Base-by-base conservation (phyloP, 2,888 invertebrate species). In the Pseudoips prasinana region DNA sequence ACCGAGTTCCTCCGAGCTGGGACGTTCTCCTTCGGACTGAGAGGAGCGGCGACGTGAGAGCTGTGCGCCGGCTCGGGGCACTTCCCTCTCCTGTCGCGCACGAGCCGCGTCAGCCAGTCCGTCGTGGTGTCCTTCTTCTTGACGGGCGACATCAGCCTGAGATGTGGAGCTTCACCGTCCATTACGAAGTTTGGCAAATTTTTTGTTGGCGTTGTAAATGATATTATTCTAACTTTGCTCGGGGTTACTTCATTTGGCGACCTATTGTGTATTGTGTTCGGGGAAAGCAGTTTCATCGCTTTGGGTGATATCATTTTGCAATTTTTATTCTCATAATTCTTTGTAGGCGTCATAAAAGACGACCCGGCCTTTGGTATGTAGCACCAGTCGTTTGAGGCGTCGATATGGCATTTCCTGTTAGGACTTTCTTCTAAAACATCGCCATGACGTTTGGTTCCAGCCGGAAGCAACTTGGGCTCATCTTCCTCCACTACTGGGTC, bases 131-230 rank as follows among this genome's bases (percentile, higher is more conserved):
- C 91, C 17, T 85, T 86, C 47, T 90, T 90, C 39, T 92, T 92
- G 17, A 90, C 90, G 0, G 95, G 94, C 0, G 95, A 94, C 88
- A 92, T 92, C 28, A 91, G 85, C 22, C 91, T 79, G 30, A 94
- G 68, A 69, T 95, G 95, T 0, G 95, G 95, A 0, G 95, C 95
- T 20, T 92, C 92, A 0, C 95, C 95, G 54, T 93, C 92, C 7
- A 92, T 51, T 0, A 94, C 94, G 58, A 90, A 96, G 78, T 96
- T 93, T 0, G 96, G 96, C 40, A 96, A 72, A 67, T 95, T 92
- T 8, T 90, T 87, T 0, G 94, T 94, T 0, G 94, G 94, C 1
- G 94, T 92, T 27, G 59, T 42, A 39, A 75, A 63, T 50, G 75
- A 43, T 46, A 73, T 41, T 48, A 70, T 45, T 22, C 74, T 60